Base-by-base conservation (phyloP, 2,888 invertebrate genomes). In the Aphidoletes aphidimyza region DNA sequence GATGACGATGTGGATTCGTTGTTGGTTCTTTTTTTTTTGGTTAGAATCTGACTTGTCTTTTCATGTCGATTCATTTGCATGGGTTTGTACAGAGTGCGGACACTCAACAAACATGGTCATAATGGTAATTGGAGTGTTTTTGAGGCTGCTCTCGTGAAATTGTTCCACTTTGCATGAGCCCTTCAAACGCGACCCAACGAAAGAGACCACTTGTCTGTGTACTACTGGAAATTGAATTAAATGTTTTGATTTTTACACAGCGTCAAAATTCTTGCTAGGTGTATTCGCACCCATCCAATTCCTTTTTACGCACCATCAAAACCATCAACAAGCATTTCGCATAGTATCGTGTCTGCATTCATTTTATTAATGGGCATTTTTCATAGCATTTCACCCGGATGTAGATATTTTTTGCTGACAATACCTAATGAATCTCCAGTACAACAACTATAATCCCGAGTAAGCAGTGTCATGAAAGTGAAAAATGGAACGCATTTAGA, bases 21-120 rank as follows among this genome's bases (percentile, higher is more conserved):
- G 19, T 22, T 22, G 3, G 22, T 6, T 22, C 22, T 6, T 14
- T 14, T 54, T 54, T 22, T 47, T 26, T 22, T 26, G 22, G 5
- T 69, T 30, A n/a, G n/a, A n/a, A n/a, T 69, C 26, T 69, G 69
- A 5, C 69, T 30, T 34, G 30, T 34, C 14, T 26, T 69, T 69
- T 30, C 14, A 30, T 30, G 30, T 69, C 69, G 17, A 30, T 69
- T 69, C 34, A 69, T 69, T 69, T 69, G 34, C 69, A 69, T 69
- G 69, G 34, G 69, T 30, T 54, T 54, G n/a, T 54, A 54, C 9
- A 9, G 22, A 39, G 22, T 14, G n/a, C 0, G 69, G 30, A 30
- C 69, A 69, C 69, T 69, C 69, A 69, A 30, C 69, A 69, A 69
- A 69, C 69, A 69, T 69, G 69, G 69, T 69, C 69, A 69, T 69